phyloP scores from a whole-genome alignment of 1,140 invertebrate genomes.

The Drosophila navojoa region DNA sequence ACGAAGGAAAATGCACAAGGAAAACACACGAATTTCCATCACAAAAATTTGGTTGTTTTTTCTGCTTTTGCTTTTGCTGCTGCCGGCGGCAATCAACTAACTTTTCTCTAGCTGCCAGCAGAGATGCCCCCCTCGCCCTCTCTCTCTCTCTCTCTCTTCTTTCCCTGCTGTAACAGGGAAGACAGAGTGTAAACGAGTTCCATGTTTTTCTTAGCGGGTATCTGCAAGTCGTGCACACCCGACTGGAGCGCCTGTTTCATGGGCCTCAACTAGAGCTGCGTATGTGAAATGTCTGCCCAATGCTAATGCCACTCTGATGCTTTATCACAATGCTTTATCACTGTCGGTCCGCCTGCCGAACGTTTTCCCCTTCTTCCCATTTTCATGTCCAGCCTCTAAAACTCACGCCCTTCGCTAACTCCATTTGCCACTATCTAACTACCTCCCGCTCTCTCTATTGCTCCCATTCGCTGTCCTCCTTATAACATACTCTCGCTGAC shows the following conservation, averaged over 20 bases:
- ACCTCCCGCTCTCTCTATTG: background rate
- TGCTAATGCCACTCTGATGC: conserved; percentile 35
- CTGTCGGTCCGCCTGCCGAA: conserved; percentile 11
- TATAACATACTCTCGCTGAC: background rate
- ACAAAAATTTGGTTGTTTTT: conserved; percentile 5
- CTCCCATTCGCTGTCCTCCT: background rate
- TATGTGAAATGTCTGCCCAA: conserved; percentile 27
- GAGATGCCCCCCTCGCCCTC: background rate
- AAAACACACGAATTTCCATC: background rate
- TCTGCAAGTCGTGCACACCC: background rate
- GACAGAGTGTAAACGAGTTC: too few relatives aligned
- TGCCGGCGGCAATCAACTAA: conserved; percentile 15
- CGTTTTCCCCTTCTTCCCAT: background rate
- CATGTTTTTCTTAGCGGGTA: too few relatives aligned
- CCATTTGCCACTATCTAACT: background rate
- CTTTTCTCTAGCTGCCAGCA: too few relatives aligned
- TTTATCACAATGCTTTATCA: conserved; percentile 49
- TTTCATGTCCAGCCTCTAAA: conserved; percentile 3
- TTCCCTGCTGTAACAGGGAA: too few relatives aligned
- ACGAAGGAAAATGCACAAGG: background rate
- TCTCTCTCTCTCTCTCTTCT: background rate
- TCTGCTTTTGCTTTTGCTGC: background rate
- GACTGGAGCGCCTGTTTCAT: too few relatives aligned
- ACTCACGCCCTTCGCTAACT: background rate
- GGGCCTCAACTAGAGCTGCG: background rate